Evolutionary conservation across 2,888 invertebrate species (phyloP).

Genomic region (Timema podura): DNA sequence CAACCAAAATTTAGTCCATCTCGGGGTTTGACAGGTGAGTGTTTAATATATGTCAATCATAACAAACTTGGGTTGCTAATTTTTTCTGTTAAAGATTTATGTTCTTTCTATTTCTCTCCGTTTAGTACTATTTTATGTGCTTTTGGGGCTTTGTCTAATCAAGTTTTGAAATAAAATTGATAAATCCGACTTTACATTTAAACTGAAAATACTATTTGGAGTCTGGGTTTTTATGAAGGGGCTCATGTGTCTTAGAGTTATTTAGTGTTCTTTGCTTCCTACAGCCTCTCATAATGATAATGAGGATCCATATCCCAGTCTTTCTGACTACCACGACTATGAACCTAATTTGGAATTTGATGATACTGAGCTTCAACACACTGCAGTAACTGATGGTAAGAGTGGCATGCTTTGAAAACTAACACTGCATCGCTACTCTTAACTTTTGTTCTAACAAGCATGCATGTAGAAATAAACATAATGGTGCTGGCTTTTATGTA

Average conservation of each 20-base stretch:
- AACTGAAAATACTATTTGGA: neutral
- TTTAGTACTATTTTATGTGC: neutral
- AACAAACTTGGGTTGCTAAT: slow-evolving; percentile 4
- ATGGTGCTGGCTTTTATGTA: no score
- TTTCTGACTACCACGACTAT: slow-evolving; percentile 88
- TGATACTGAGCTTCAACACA: slow-evolving; percentile 80
- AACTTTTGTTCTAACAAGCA: neutral
- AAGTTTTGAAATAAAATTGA: neutral
- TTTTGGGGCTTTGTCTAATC: neutral
- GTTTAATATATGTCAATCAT: slow-evolving; percentile 4
- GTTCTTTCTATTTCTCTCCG: no score
- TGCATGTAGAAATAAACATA: no score
- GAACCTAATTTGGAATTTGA: slow-evolving; percentile 96
- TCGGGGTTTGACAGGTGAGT: slow-evolving; percentile 32
- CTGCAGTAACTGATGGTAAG: slow-evolving; percentile 71
- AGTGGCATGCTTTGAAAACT: slow-evolving; percentile 27
- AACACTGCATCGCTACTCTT: slow-evolving; percentile 26
- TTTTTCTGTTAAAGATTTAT: neutral
- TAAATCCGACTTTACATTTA: neutral
- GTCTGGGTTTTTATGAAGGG: neutral
- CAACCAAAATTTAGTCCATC: slow-evolving; percentile 33
- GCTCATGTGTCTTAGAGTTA: slow-evolving; percentile 14
- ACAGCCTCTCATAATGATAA: slow-evolving; percentile 46
- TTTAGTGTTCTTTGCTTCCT: slow-evolving; percentile 26
- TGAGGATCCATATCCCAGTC: slow-evolving; percentile 79